Evolutionary conservation across 64 coral and sea anemone species (phyloP).

Genomic region (Pocillopora damicornis): DNA sequence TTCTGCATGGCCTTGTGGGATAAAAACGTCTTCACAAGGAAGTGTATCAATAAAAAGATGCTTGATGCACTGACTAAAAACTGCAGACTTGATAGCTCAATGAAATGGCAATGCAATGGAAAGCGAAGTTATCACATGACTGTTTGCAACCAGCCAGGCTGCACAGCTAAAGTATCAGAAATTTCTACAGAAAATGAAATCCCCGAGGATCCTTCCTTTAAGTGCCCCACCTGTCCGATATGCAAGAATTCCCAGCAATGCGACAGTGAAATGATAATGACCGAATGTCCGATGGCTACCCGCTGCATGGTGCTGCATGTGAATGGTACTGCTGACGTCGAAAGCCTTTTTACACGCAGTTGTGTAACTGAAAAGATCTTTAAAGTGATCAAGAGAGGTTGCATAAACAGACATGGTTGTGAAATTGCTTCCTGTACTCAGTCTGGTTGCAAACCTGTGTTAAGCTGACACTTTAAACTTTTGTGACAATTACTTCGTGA

Average conservation of each 20-base stretch:
- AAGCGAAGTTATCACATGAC: neutral
- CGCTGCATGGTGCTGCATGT: constrained; percentile 2
- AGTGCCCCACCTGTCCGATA: constrained; percentile 13
- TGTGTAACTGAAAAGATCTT: constrained; percentile 8
- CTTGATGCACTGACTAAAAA: neutral
- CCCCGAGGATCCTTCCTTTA: neutral
- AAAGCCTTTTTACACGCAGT: neutral
- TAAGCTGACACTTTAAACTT: neutral
- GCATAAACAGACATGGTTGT: neutral
- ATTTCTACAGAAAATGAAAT: neutral
- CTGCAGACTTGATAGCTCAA: neutral
- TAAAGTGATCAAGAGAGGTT: constrained; percentile 9
- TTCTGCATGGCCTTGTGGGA: neutral
- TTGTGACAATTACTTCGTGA: neutral
- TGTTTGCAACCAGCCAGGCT: neutral
- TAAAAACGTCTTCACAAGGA: neutral
- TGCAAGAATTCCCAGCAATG: neutral
- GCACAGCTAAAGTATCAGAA: neutral
- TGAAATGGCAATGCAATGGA: neutral
- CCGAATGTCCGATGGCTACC: neutral
- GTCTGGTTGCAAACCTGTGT: constrained; percentile 11
- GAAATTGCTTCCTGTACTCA: neutral
- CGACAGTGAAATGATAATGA: neutral
- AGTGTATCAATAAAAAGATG: constrained; percentile 12
- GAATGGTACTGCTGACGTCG: neutral